These are phyloP conservation scores for Origma solitaria DNA, from an alignment of 2,113 vertebrate species.

Conservation along the genomic window DNA sequence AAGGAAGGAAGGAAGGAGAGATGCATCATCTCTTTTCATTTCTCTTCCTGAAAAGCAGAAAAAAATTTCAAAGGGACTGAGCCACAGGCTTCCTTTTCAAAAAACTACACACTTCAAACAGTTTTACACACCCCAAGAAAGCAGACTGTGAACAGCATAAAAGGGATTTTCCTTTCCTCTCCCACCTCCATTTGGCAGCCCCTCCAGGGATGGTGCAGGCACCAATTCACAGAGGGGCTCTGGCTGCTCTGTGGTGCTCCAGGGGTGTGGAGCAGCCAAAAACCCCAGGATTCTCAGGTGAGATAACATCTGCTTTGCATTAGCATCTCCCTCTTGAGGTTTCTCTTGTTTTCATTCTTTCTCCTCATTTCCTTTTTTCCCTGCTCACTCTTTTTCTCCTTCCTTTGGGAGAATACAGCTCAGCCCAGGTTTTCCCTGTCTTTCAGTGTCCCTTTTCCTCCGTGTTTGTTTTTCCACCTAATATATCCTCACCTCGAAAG, in stretches of 20 bases:
- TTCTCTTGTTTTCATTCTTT: background rate
- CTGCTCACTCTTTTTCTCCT: background rate
- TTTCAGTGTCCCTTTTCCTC: background rate
- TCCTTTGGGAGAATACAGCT: background rate
- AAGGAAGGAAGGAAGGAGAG: background rate
- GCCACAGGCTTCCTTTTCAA: background rate
- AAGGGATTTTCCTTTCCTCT: background rate
- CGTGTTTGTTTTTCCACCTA: background rate
- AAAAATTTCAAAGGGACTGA: background rate
- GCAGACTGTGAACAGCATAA: background rate
- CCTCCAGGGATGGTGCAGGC: background rate
- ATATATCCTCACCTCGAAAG: background rate
- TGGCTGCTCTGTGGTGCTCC: background rate
- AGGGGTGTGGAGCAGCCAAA: background rate
- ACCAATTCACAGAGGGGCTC: background rate
- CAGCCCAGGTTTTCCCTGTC: background rate
- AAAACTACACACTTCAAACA: fast-evolving
- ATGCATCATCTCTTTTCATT: background rate
- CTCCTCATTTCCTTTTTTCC: slow-evolving; percentile 4
- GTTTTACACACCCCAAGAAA: background rate
- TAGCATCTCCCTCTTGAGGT: background rate
- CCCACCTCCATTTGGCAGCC: background rate
- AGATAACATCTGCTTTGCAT: slow-evolving; percentile 19
- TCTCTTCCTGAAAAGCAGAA: background rate
- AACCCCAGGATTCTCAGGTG: background rate